phyloP scores from a whole-genome alignment of 1,140 invertebrate species.

The Bombus waltoni region DNA sequence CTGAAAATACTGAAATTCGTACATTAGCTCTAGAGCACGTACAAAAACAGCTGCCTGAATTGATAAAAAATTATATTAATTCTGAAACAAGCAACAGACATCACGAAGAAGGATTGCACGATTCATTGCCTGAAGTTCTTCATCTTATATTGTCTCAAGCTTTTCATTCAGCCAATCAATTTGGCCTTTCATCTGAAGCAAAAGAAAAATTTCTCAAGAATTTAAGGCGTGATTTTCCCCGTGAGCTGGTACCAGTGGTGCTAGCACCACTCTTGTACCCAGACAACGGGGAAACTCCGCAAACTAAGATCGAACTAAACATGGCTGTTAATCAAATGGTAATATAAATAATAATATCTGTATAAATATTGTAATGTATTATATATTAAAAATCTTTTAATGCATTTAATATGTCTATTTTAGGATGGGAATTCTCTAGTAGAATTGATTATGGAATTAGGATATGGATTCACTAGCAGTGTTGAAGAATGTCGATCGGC shows the following conservation, averaged over 20 bases:
- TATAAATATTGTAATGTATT: background rate
- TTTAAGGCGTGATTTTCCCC: slow-evolving; percentile 93
- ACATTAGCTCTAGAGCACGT: slow-evolving; percentile 90
- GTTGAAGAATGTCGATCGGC: slow-evolving; percentile 95
- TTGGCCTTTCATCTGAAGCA: slow-evolving; percentile 87
- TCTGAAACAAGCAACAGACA: slow-evolving; percentile 86
- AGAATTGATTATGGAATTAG: slow-evolving; percentile 94
- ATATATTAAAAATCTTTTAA: slow-evolving; percentile 12
- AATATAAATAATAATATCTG: slow-evolving; percentile 67
- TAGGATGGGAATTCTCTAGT: slow-evolving; percentile 88
- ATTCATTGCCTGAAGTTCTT: slow-evolving; percentile 93
- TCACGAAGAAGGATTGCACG: slow-evolving; percentile 91
- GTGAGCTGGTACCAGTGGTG: slow-evolving; percentile 93
- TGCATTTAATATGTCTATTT: slow-evolving; percentile 41
- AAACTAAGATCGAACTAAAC: slow-evolving; percentile 84
- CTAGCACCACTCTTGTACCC: slow-evolving; percentile 94
- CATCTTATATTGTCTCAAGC: slow-evolving; percentile 90
- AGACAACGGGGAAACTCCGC: slow-evolving; percentile 88
- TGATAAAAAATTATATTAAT: slow-evolving; percentile 93
- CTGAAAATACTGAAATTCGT: slow-evolving; percentile 89
- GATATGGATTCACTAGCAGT: slow-evolving; percentile 92
- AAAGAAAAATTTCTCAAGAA: slow-evolving; percentile 91
- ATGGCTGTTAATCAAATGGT: slow-evolving; percentile 86
- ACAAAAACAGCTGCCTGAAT: slow-evolving; percentile 91
- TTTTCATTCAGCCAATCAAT: slow-evolving; percentile 82